phyloP scores from a whole-genome alignment of 2,888 invertebrate genomes.

The Drosophila meridiana region DNA sequence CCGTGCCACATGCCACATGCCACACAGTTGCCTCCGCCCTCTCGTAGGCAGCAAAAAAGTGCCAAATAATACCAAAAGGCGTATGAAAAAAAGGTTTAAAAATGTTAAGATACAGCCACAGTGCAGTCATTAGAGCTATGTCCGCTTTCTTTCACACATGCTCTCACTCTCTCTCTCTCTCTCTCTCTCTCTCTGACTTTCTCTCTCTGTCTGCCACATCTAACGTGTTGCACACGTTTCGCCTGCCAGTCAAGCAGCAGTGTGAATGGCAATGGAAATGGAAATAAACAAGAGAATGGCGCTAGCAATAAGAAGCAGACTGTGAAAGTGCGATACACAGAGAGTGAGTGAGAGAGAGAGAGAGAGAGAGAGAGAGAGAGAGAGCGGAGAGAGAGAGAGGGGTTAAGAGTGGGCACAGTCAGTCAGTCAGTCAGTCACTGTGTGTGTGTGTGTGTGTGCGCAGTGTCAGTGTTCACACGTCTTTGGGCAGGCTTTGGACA shows the following conservation, averaged over 20 bases:
- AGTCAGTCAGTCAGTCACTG: constrained; percentile 9
- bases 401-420: constrained; percentile 1
- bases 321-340: neutral
- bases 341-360: neutral
- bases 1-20: constrained; percentile 23
- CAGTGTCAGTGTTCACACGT: constrained; percentile 62
- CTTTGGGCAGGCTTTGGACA: constrained; percentile 57
- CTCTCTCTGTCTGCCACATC: constrained; percentile 18
- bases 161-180: neutral
- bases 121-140: constrained; percentile 65
- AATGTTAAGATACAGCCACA: constrained; percentile 54
- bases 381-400: neutral
- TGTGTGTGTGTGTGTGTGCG: constrained; percentile 23
- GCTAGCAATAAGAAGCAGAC: constrained; percentile 11
- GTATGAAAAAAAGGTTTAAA: constrained; percentile 44
- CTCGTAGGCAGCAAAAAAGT: constrained; percentile 34
- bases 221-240: constrained; percentile 76
- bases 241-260: constrained; percentile 55
- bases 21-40: constrained; percentile 5
- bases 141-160: neutral
- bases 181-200: neutral
- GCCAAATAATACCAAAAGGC: constrained; percentile 56
- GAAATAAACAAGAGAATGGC: constrained; percentile 51
- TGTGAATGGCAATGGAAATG: constrained; percentile 51
- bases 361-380: neutral